A percentile compares a stretch with the other conserved stretches of the same genome.
phyloP scores from a whole-genome alignment of 2,888 invertebrate species.

The Dione juno region DNA sequence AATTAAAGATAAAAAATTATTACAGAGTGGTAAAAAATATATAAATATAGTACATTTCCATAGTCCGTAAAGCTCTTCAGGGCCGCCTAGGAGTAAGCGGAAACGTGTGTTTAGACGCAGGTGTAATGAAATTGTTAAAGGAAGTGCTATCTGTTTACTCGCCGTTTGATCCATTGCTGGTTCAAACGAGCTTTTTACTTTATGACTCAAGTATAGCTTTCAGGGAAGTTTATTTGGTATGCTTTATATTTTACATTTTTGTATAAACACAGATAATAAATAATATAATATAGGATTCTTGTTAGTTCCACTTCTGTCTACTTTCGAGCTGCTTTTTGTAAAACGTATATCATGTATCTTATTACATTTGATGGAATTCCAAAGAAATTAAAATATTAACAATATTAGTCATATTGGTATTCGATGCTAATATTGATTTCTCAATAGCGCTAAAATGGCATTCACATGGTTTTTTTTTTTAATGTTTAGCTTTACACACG shows the following conservation, averaged over 20 bases:
- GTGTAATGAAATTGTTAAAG: constrained; percentile 65
- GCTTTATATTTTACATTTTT: constrained; percentile 15
- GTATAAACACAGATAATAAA: constrained; percentile 1
- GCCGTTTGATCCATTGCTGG: constrained; percentile 54
- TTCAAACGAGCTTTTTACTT: constrained; percentile 37
- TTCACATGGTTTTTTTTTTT: no score
- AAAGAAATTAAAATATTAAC: no score
- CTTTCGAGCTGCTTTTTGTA: not conserved
- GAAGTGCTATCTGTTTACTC: constrained; percentile 57
- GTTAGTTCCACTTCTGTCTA: not conserved
- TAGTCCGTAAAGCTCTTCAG: not conserved
- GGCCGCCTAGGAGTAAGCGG: constrained; percentile 48
- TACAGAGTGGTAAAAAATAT: not conserved
- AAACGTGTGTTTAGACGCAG: constrained; percentile 59
- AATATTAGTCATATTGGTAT: no score
- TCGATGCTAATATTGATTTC: no score
- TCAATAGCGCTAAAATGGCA: no score
- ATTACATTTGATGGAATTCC: no score
- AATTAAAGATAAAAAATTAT: not conserved
- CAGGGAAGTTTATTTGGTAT: constrained; percentile 23
- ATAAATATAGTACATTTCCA: constrained; percentile 1
- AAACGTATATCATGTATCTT: not conserved
- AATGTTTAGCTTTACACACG: no score
- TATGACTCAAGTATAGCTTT: constrained; percentile 27
- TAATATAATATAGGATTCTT: not conserved